These are phyloP conservation scores for Cariama cristata DNA, from an alignment of 2,113 vertebrate species.

Conservation along the genomic window DNA sequence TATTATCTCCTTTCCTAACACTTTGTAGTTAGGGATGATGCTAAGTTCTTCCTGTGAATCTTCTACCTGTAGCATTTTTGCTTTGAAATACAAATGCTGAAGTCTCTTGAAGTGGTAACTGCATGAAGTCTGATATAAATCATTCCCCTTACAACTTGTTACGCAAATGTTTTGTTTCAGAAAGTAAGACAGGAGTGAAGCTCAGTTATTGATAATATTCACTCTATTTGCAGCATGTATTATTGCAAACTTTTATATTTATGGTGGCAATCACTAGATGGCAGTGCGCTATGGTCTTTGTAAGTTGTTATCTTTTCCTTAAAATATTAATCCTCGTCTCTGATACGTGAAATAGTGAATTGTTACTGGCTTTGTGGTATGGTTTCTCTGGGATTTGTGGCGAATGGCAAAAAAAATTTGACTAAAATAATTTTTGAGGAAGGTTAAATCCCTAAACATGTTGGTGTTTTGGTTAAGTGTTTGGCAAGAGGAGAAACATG, in stretches of 20 bases:
- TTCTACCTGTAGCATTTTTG: not conserved
- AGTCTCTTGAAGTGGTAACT: not conserved
- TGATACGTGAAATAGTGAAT: not conserved
- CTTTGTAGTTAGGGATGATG: not conserved
- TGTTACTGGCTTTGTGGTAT: not conserved
- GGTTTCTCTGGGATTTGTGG: not conserved
- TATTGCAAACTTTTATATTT: not conserved
- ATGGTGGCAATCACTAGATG: constrained; percentile 50
- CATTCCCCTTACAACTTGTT: not conserved
- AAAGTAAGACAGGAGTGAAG: not conserved
- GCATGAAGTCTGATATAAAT: not conserved
- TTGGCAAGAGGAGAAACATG: not conserved
- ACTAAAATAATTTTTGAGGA: not conserved
- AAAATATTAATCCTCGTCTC: not conserved
- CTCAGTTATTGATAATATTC: not conserved
- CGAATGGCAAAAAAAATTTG: not conserved
- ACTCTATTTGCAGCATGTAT: not conserved
- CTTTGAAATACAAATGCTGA: not conserved
- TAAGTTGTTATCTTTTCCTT: not conserved
- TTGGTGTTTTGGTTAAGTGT: not conserved
- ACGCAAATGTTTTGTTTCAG: not conserved
- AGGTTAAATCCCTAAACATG: not conserved
- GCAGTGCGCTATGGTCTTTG: constrained; percentile 50
- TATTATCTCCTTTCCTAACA: not conserved
- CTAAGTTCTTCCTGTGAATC: not conserved